Evolutionary conservation across 2,888 invertebrate genomes (phyloP), one percentile per base, ranked within the genome.

Genomic region (Brachylomia viminalis): DNA sequence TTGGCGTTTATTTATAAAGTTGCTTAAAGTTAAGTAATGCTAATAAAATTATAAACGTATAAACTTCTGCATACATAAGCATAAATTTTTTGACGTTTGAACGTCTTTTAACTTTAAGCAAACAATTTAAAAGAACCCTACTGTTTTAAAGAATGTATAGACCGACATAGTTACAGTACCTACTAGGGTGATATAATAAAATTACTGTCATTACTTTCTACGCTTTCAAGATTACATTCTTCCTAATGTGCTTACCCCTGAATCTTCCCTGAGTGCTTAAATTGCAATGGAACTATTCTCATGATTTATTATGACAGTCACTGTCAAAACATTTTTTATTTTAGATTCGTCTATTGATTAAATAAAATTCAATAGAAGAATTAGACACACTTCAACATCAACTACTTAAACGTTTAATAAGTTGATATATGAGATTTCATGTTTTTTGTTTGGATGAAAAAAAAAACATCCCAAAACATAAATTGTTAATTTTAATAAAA

Each of bases 231-330:
- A 82, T 70, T 72, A n/a, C 27, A 52, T 33, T 74, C 17, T 66
- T 75, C 66, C n/a, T 84, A 80, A 83, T 75, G 72, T 65, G 69
- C 58, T 52, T 49, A 74, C 75, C 38, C 58, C 72, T 84, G 81
- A 83, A 77, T 84, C 73, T 52, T 6, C 8, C 8, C 38, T 30
- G 71, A 76, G 80, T 80, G 75, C 68, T 75, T 58, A 64, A 75
- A 85, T 77, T 75, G 74, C 66, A 73, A 67, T 72, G 56, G 6
- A 45, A 79, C 62, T 75, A 80, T 80, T 62, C 73, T 56, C 38
- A 13, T 81, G 61, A 83, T 72, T 20, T 72, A 56, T 64, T 59
- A 45, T 72, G 74, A 69, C 81, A 38, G 52, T 56, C 30, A 17
- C 54, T 65, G 69, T 59, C 54, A 62, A 65, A 59, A 54, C 3